These are phyloP conservation scores for Campylomormyrus tamandua DNA, from an alignment of 2,113 vertebrate species.

Conservation along the genomic window DNA sequence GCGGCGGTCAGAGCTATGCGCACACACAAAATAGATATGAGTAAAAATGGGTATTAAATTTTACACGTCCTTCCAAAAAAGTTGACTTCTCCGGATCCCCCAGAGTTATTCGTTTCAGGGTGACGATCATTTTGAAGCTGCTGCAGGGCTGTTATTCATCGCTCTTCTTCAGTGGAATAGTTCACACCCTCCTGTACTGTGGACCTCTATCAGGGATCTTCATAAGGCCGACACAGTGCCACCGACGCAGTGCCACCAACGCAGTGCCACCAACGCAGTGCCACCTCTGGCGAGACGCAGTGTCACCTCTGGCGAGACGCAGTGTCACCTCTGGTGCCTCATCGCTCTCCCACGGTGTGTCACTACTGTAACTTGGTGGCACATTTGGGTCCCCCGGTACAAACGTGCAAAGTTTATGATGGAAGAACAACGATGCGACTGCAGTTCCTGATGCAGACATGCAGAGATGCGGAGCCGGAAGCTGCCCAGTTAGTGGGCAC, in stretches of 20 bases:
- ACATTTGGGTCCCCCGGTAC: background rate
- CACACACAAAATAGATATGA: background rate
- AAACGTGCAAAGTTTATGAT: no score
- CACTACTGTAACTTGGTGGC: background rate
- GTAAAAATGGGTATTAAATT: background rate
- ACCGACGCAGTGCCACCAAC: background rate
- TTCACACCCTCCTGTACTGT: background rate
- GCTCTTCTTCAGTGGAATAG: background rate
- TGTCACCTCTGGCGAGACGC: background rate
- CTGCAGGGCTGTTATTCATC: background rate
- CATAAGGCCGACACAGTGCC: background rate
- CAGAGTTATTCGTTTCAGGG: background rate
- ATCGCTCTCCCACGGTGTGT: background rate
- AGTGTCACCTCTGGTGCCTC: background rate
- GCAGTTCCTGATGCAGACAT: background rate
- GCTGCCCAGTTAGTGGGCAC: background rate
- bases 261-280: no score
- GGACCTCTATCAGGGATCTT: background rate
- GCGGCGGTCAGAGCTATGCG: background rate
- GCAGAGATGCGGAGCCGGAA: background rate
- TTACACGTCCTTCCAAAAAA: background rate
- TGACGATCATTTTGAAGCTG: background rate
- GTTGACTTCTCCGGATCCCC: background rate
- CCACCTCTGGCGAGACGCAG: background rate
- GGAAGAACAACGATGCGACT: background rate